Conservation (phyloP, 2,113 vertebrate genomes). For the Sylvietta virens region DNA sequence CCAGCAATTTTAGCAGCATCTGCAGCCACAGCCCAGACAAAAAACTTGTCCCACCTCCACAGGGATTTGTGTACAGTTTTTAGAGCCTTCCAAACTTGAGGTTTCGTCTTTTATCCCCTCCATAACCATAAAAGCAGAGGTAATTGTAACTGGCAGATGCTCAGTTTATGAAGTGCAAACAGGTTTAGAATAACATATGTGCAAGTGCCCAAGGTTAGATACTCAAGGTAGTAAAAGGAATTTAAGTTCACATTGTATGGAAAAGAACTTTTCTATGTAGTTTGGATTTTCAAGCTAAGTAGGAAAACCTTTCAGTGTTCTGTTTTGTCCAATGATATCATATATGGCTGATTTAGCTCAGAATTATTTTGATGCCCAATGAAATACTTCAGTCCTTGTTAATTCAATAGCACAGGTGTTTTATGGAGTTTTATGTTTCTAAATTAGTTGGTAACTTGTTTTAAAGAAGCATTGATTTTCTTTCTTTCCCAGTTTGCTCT, state of each 20-base stretch:
- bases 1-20: not conserved
- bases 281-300: not conserved
- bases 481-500: not conserved
- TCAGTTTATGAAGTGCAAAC: not conserved
- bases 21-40: not conserved
- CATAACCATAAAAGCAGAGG: not conserved
- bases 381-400: not conserved
- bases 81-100: not conserved
- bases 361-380: conserved; percentile 2
- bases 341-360: not conserved
- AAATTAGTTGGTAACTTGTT: conserved; percentile 47
- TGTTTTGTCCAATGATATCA: not conserved
- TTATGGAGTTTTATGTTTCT: conserved; percentile 38
- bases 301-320: not conserved
- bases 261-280: not conserved
- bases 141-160: conserved; percentile 24
- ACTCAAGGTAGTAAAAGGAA: not conserved
- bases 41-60: not conserved
- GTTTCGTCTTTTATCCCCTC: not conserved
- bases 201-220: not conserved
- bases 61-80: not conserved
- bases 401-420: not conserved
- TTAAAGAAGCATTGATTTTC: conserved; percentile 55
- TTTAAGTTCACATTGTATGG: not conserved
- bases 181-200: not conserved